phyloP scores from a whole-genome alignment of 2,888 invertebrate genomes.

The Ormyrus labotus region DNA sequence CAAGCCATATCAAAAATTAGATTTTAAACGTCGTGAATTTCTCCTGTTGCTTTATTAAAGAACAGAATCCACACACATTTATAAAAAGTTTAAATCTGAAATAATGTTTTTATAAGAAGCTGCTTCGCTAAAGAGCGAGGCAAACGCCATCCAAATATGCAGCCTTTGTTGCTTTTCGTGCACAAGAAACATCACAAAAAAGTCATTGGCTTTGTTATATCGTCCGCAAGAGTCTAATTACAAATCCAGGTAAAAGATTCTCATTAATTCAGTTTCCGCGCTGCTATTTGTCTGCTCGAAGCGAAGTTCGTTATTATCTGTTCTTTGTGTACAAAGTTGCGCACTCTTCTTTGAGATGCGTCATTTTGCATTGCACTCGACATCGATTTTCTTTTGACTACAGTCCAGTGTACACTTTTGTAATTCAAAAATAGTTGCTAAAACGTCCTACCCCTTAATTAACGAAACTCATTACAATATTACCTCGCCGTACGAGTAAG shows the following conservation, averaged over 20 bases:
- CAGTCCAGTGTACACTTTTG: conserved; percentile 12
- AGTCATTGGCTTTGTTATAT: no score
- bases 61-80: no score
- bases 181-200: no score
- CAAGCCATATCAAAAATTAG: no score
- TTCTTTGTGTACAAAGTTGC: not conserved
- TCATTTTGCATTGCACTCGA: conserved; percentile 6
- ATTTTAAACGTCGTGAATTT: no score
- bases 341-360: conserved; percentile 17
- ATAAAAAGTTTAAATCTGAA: no score
- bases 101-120: no score
- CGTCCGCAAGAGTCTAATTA: no score
- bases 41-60: no score
- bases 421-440: conserved; percentile 42
- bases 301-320: conserved; percentile 24
- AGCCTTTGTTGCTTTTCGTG: no score
- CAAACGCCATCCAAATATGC: no score
- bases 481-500: not conserved
- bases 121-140: no score
- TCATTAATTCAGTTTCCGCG: not conserved
- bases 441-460: conserved; percentile 34
- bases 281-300: not conserved
- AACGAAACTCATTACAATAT: conserved; percentile 49
- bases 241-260: not conserved
- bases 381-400: conserved; percentile 45